Base-by-base conservation (phyloP, 2,888 invertebrate genomes). In the Sphaeridia pumilis region DNA sequence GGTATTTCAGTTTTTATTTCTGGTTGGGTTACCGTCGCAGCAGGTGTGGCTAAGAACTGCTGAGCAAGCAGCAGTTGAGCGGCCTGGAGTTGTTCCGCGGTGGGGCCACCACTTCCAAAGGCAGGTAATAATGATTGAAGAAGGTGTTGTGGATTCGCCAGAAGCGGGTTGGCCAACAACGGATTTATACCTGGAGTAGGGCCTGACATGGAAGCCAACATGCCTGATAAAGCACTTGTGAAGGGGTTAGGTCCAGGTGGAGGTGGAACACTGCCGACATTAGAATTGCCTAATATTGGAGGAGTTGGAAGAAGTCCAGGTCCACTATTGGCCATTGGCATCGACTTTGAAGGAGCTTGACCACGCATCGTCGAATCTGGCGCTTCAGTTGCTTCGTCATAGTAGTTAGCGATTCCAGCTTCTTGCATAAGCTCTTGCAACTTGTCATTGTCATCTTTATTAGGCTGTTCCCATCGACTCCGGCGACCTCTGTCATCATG, bases 401-500 rank as follows among this genome's bases (percentile, higher is more conserved):
- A 64, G 47, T 53, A 64, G 10, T 58, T 60, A 26, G 57, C 60
- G 35, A 64, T 60, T 20, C 64, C 64, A 36, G 64, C 64, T 46
- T 64, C 64, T 50, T 61, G 56, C 64, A 64, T 64, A 1, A 64
- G 54, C 34, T 64, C 64, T 24, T 64, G 63, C 22, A 64, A 50
- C 49, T 61, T 64, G 22, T 64, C 61, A 34, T 64, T 58, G 49
- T 64, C 64, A 47, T 60, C 63, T n/a, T 57, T 48, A 0, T 62
- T 64, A 1, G 59, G 59, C 38, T 63, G 64, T 45, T 63, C 63
- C 63, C 64, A 63, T 7, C 64, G 52, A 3, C 59, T 58, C 36
- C 59, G 49, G 27, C 47, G 53, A 7, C 34, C 28, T 26, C 20
- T 34, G 12, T 44, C 55, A 22, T 52, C 54, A 45, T 47, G 28